These are phyloP conservation scores for Carposina sasakii DNA, from an alignment of 1,140 invertebrate genomes.

Conservation along the genomic window DNA sequence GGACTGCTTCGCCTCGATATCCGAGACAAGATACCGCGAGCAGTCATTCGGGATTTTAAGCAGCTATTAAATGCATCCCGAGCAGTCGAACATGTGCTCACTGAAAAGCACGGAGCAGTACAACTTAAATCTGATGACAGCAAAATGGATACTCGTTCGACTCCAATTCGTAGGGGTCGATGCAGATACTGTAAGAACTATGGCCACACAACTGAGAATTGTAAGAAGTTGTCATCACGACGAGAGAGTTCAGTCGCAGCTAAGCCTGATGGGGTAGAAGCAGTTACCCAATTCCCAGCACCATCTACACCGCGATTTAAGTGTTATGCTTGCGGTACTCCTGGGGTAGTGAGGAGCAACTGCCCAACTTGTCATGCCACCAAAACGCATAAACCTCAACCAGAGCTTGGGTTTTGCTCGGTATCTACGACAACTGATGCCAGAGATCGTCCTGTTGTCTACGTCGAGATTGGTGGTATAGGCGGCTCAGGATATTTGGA, in stretches of 20 bases:
- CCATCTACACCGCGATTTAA: neutral
- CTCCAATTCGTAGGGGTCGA: no score
- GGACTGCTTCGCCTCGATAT: neutral
- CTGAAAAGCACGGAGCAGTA: neutral
- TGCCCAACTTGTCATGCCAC: neutral
- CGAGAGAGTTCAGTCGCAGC: no score
- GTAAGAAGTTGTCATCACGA: no score
- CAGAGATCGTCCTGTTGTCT: neutral
- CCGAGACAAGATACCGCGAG: neutral
- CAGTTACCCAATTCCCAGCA: neutral
- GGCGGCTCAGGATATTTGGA: neutral
- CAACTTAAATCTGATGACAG: no score
- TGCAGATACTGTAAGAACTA: neutral
- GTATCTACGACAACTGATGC: neutral
- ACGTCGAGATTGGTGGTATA: neutral
- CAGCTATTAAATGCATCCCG: neutral
- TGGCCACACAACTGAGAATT: neutral
- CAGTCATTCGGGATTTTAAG: neutral
- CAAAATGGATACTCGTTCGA: no score
- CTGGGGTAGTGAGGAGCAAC: neutral
- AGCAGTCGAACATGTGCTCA: neutral
- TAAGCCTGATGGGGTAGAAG: no score
- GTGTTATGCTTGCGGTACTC: conserved; percentile 1
- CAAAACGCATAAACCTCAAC: neutral
- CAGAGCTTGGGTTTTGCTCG: neutral